Evolutionary conservation across 2,888 invertebrate species (phyloP), one percentile per base, ranked within the genome.

Genomic region (Clistopyga incitator): DNA sequence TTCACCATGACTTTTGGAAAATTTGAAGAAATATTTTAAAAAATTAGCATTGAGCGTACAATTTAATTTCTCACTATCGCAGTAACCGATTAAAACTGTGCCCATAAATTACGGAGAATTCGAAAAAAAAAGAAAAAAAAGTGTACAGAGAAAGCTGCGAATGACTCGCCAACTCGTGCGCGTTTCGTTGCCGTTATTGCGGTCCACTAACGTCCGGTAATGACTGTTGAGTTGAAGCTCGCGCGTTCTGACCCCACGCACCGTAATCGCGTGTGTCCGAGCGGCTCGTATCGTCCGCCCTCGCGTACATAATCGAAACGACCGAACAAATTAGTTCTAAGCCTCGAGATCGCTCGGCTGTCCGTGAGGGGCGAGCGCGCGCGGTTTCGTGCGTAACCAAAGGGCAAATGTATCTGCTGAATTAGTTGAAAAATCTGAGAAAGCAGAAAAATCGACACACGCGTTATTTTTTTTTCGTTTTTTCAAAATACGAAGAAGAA

Each of bases 401-500:
- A 86, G 85, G 83, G 78, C 85, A 86, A 86, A 84, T 84, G 78
- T 50, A 81, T 86, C 82, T 82, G 78, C 64, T 79, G 79, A 85
- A 86, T 86, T 85, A 79, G 56, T 25, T 56, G 25, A 3, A 25
- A 56, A 56, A 25, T 25, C 23, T 20, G 38, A 34, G 75, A 29
- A 64, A 50, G 59, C 68, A 80, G 42, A 54, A 6, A 45, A 42
- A 54, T 61, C n/a, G n/a, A n/a, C n/a, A n/a, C n/a, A n/a, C n/a
- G n/a, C n/a, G n/a, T n/a, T n/a, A n/a, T n/a, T n/a, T n/a, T n/a
- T n/a, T n/a, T n/a, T n/a, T n/a, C n/a, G n/a, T n/a, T n/a, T n/a
- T n/a, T n/a, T n/a, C n/a, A n/a, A n/a, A n/a, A n/a, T n/a, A n/a
- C n/a, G n/a, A n/a, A n/a, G n/a, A n/a, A n/a, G n/a, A n/a, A n/a